Evolutionary conservation across 2,797 vertebrate genomes (phyloP), one percentile per base, ranked within the genome.

Genomic region (Lophotriccus pileatus): DNA sequence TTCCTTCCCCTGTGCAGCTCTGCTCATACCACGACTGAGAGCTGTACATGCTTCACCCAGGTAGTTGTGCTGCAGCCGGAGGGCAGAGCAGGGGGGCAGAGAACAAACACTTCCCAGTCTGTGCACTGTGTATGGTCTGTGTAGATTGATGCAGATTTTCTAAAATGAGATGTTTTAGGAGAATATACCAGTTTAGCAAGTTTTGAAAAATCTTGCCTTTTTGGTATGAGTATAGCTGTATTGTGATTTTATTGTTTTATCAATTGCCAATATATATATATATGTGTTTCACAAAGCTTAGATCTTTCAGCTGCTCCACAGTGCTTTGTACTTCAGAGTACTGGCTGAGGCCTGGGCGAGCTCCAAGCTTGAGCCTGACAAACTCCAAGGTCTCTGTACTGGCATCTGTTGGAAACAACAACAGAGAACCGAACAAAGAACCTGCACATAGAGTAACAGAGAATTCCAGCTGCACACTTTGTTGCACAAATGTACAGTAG

Each of bases 181-280:
- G 96, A 97, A 94, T 94, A 98, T 98, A 98, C 98, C 98, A 96
- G 88, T 90, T 97, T 97, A 97, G 97, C 96, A 97, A 94, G 92
- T 95, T 91, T 96, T 85, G 94, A 94, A 93, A 59, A 89, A 77
- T 49, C 96, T 96, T 97, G 97, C 97, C 96, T 97, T 98, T 97
- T 95, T 97, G 97, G 97, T 98, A 97, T 98, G 97, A 98, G 96
- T 97, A 98, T 98, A 98, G 98, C 98, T 98, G 98, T 98, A 97
- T 98, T 97, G 98, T 99, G 98, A 98, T 98, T 98, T 99, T 98
- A 98, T 95, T 97, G 98, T 98, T 99, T 98, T 98, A 98, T 98
- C 97, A 97, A 98, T 98, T 98, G 98, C 98, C 98, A 96, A 98
- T 98, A 98, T 97, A 97, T 97, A 97, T 97, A 87, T 94, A 96